Conservation (phyloP, 2,888 invertebrate species). For the Rotaria socialis region DNA sequence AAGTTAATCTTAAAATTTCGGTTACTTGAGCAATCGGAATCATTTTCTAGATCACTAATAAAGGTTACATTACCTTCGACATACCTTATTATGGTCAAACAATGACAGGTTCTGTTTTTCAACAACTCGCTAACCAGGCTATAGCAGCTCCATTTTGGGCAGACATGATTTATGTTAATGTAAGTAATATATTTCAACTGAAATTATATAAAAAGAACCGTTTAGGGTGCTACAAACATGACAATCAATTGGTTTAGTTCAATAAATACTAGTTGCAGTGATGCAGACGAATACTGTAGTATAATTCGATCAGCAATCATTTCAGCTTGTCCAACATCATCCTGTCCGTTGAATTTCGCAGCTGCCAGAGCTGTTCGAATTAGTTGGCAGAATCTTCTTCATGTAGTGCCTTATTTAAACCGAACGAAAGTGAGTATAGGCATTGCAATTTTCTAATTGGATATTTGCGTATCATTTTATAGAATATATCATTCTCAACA, state of each 20-base stretch:
- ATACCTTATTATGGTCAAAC: not conserved
- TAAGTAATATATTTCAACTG: not conserved
- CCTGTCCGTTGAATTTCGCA: not conserved
- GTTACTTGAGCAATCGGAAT: no score
- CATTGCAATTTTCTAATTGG: not conserved
- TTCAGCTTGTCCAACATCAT: not conserved
- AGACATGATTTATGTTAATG: not conserved
- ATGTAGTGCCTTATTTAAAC: not conserved
- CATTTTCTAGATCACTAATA: not conserved
- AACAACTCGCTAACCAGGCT: not conserved
- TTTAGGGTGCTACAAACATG: not conserved
- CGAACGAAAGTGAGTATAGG: not conserved
- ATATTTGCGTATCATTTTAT: not conserved
- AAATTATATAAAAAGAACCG: not conserved
- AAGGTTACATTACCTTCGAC: not conserved
- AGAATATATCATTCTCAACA: not conserved
- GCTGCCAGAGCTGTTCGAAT: not conserved
- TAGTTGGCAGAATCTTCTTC: not conserved
- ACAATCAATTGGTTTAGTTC: not conserved
- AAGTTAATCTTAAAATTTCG: no score
- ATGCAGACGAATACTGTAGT: not conserved
- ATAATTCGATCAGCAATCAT: not conserved
- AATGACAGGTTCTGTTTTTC: not conserved
- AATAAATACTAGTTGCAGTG: not conserved
- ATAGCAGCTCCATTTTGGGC: not conserved